Evolutionary conservation across 1,140 invertebrate species (phyloP), one percentile per base, ranked within the genome.

Genomic region (Chrysomallon squamiferum): DNA sequence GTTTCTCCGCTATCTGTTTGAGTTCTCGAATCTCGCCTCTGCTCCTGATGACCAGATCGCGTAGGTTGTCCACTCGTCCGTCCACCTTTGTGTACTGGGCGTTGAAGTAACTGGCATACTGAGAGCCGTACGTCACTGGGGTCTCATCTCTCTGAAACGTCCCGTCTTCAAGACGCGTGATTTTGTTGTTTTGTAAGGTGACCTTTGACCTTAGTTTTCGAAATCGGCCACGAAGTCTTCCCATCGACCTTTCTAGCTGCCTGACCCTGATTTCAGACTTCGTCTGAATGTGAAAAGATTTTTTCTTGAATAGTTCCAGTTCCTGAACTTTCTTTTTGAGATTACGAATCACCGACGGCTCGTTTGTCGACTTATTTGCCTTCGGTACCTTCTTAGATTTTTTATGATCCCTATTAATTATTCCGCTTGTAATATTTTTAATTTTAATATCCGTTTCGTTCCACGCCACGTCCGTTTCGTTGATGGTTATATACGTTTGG

Each of bases 11-110:
- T 20, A 54, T 18, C 29, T 30, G 22, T 18, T 54, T 54, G 50
- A 54, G 50, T 18, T 54, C 50, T 11, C 50, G 50, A 27, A 54
- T 54, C 50, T 54, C 50, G n/a, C 29, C 22, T 7, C 50, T 54
- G 50, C 29, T 54, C 11, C 50, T 54, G 20, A 54, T 27, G 22
- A 54, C 50, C 50, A 54, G 22, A 0, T 54, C 50, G 13, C 50
- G 22, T 15, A 27, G 29, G 13, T 54, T 54, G 29, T 30, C 29
- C 50, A 54, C 22, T 18, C 50, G 50, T 54, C 50, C 29, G 5
- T 54, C 50, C 50, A 54, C 25, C 50, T 54, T 54, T 15, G 22
- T 30, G 29, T 27, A 30, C 7, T 30, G 50, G 22, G 15, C 29
- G 7, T 15, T 27, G 22, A 54, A 13, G 25, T 25, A 25, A 4